A percentile compares a stretch with the other conserved stretches of the same genome.
Evolutionary conservation across 2,888 invertebrate genomes (phyloP).

Genomic region (Protophormia terraenovae): DNA sequence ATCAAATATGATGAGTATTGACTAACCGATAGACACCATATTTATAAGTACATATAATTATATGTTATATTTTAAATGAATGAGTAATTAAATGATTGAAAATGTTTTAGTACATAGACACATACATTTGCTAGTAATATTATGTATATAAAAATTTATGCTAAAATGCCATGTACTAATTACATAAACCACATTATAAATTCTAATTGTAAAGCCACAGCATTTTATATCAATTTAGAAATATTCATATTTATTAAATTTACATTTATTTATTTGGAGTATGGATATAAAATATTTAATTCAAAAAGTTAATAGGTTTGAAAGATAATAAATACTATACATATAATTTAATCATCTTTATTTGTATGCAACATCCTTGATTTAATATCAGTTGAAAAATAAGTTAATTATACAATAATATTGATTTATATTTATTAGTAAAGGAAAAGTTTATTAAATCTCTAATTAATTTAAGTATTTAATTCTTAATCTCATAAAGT

Average conservation of each 20-base stretch:
- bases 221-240: conserved; percentile 37
- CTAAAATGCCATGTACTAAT: conserved; percentile 44
- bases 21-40: background rate
- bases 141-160: conserved; percentile 20
- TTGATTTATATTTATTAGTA: too few relatives aligned
- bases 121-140: background rate
- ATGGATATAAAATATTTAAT: background rate
- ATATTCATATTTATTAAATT: conserved; percentile 16
- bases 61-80: background rate
- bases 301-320: background rate
- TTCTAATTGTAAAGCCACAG: conserved; percentile 50
- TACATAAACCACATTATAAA: conserved; percentile 58
- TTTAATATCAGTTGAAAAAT: too few relatives aligned
- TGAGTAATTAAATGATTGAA: background rate
- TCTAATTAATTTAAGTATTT: too few relatives aligned
- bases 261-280: background rate
- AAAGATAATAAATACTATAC: background rate
- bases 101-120: background rate
- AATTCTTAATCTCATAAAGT: too few relatives aligned
- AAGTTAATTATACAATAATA: too few relatives aligned
- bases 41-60: background rate
- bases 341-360: background rate
- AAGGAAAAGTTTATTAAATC: too few relatives aligned
- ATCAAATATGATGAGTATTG: conserved; percentile 10
- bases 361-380: too few relatives aligned